Evolutionary conservation across 2,797 vertebrate species (phyloP).

Genomic region (Amniataba percoides): DNA sequence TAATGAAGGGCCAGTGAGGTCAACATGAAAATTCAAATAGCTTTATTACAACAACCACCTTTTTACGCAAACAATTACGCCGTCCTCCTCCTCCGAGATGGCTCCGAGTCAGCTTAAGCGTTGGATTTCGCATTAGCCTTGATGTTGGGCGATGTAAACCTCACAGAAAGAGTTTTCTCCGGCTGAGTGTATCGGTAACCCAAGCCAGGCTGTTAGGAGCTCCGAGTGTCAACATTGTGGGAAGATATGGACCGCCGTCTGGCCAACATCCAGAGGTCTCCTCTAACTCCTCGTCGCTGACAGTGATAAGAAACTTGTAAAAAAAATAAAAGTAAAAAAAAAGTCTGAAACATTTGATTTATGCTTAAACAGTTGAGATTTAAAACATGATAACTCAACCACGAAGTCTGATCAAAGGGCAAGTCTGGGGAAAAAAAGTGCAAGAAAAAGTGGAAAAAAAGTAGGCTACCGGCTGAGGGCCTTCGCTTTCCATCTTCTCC

Average conservation of each 20-base stretch:
- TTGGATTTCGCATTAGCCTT: slow-evolving; percentile 79
- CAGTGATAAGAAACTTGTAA: slow-evolving; percentile 72
- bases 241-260: slow-evolving; percentile 80
- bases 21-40: slow-evolving; percentile 30
- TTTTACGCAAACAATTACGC: slow-evolving; percentile 34
- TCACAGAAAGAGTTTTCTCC: slow-evolving; percentile 73
- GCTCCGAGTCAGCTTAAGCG: slow-evolving; percentile 52
- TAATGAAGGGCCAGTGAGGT: slow-evolving; percentile 34
- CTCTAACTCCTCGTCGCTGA: slow-evolving; percentile 62
- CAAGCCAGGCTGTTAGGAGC: slow-evolving; percentile 82
- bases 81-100: slow-evolving; percentile 25
- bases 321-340: no score
- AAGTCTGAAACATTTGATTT: slow-evolving; percentile 51
- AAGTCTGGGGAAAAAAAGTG: slow-evolving; percentile 5
- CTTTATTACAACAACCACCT: slow-evolving; percentile 62
- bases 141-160: slow-evolving; percentile 76
- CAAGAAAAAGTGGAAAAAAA: slow-evolving; percentile 3
- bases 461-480: slow-evolving; percentile 18
- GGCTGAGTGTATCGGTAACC: slow-evolving; percentile 76
- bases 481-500: slow-evolving; percentile 45
- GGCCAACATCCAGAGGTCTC: slow-evolving; percentile 79
- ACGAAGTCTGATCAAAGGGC: slow-evolving; percentile 7
- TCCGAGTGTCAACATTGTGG: slow-evolving; percentile 84
- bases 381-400: slow-evolving; percentile 40
- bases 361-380: slow-evolving; percentile 39